Evolutionary conservation across 2,888 invertebrate species (phyloP), one percentile per base, ranked within the genome.

Genomic region (Sialis lutaria): DNA sequence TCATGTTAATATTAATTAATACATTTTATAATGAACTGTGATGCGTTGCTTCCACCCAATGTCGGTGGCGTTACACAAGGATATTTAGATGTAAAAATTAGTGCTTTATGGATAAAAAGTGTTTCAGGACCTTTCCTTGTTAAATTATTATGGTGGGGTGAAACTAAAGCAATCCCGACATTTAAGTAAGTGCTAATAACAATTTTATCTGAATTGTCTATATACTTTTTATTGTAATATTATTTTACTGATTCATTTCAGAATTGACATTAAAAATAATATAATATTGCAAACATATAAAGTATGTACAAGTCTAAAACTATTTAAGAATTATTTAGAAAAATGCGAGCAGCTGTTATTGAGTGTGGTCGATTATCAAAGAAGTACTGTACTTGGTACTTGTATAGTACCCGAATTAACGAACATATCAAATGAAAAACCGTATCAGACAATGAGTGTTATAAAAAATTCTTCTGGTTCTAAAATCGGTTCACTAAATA

Each of bases 281-380:
- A 47, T 35, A 34, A 47, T 33, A 13, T 35, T 42, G 32, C 30
- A 42, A 12, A 47, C 47, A 35, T 47, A 47, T 34, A 30, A 40
- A 33, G 42, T 47, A n/a, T 22, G 42, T 7, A 47, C 47, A 6
- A 47, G 8, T 34, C 35, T 30, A 22, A 42, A 42, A 34, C 37
- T 47, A 30, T 47, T 47, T 42, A 39, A 35, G 34, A 31, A 33
- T 42, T 47, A 47, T 37, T 35, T 47, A 42, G 31, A 35, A 9
- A 47, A 47, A 31, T 42, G 47, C 35, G 42, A 40, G 22, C 33
- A n/a, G 32, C 37, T 47, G 9, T 34, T 42, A 42, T 47, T 47
- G 47, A 47, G 47, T 42, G 47, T 47, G 47, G 35, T 47, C 22
- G 47, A 47, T 42, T 32, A 42, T 12, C 22, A 42, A 35, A 34